Conservation (phyloP, 2,113 vertebrate genomes). For the Dicrurus megarhynchus region DNA sequence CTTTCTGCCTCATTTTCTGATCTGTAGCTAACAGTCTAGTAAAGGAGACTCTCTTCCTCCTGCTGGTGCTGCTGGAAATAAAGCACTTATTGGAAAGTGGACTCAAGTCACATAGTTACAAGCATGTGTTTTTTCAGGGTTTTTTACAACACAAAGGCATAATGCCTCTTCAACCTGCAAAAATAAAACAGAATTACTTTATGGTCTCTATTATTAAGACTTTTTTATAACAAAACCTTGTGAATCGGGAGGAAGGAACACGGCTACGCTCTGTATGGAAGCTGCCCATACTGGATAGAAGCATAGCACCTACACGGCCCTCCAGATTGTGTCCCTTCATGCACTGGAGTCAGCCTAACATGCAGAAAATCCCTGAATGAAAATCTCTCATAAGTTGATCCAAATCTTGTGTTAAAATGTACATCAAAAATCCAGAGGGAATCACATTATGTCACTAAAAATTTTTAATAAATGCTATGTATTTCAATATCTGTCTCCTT, state of each 20-base stretch:
- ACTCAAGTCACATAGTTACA: not conserved
- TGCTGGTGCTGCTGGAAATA: not conserved
- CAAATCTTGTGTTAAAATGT: not conserved
- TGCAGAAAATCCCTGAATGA: not conserved
- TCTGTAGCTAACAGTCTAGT: not conserved
- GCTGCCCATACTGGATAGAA: not conserved
- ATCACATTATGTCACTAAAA: not conserved
- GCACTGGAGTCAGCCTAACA: not conserved
- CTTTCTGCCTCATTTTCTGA: not conserved
- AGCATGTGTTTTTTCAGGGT: not conserved
- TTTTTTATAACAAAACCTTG: not conserved
- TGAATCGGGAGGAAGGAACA: not conserved
- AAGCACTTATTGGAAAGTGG: conserved; percentile 22
- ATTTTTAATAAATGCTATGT: not conserved
- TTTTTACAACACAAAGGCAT: not conserved
- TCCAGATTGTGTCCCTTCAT: not conserved
- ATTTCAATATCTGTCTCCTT: not conserved
- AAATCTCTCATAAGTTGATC: not conserved
- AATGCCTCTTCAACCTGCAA: not conserved
- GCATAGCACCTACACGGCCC: not conserved
- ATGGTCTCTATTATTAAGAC: not conserved
- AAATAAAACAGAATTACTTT: not conserved
- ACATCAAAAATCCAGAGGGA: not conserved
- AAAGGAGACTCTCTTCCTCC: not conserved
- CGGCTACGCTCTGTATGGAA: not conserved